Base-by-base conservation (phyloP, 1,140 invertebrate genomes). In the Scaptodrosophila lebanonensis region DNA sequence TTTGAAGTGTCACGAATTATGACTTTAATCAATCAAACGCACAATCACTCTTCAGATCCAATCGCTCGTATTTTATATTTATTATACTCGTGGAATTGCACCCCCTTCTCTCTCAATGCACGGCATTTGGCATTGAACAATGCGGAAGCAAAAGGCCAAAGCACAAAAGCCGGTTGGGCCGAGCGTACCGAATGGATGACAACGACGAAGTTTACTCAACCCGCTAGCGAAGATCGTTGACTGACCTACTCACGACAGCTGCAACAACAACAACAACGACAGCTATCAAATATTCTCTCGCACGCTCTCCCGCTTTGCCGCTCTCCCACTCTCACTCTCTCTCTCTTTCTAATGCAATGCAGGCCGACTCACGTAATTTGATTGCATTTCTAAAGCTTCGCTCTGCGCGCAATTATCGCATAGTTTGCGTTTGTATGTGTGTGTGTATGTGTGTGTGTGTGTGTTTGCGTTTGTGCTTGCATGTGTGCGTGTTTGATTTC, bases 371-470 rank as follows among this genome's bases (percentile, higher is more conserved):
- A 79, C 75, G 75, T 82, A 76, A 79, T 79, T 79, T 79, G 75
- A 79, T 79, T 79, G 73, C 73, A 79, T 79, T 79, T 82, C 60
- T 79, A 79, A 79, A 79, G 73, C 73, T 79, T 79, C 73, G 60
- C 49, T 79, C 75, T 53, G 60, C 51, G 47, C 64, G 57, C 42
- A 77, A 77, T 79, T 79, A 77, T 79, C 73, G 64, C 72, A 79
- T 65, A 63, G 15, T 62, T 47, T 13, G 6, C 20, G 18, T 9
- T 25, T 9, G 4, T 33, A 43, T 63, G 25, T 53, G 40, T 51
- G 33, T 62, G 32, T 16, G 11, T 38, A 36, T 5, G 32, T 20
- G 7, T 25, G 13, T 25, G 13, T 65, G 17, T 17, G 3, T 22
- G 18, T 48, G 29, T 54, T 2, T 29, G 13, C 43, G 17, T 38